Evolutionary conservation across 2,888 invertebrate genomes (phyloP).

Genomic region (Nemurella pictetii): DNA sequence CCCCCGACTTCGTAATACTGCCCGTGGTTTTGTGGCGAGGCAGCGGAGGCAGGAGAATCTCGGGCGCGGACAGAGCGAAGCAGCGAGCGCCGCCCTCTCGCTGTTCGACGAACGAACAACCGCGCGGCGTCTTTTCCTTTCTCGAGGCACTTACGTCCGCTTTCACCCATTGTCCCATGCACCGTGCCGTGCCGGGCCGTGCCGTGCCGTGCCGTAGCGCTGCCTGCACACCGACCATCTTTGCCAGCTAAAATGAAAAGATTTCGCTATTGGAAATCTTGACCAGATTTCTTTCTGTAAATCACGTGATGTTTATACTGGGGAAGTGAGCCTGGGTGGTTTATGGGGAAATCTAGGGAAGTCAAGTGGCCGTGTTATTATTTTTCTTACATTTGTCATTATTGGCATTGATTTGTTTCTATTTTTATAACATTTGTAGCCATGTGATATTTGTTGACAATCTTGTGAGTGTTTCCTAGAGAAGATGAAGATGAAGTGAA

Average conservation of each 20-base stretch:
- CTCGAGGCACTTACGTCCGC: neutral
- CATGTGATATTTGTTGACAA: too few relatives aligned
- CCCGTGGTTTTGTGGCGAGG: too few relatives aligned
- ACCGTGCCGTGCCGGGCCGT: neutral
- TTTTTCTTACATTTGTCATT: too few relatives aligned
- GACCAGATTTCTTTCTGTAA: neutral
- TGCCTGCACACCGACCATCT: too few relatives aligned
- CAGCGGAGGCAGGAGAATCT: neutral
- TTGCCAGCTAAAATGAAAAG: too few relatives aligned
- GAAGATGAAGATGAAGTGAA: too few relatives aligned
- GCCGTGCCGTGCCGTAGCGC: too few relatives aligned
- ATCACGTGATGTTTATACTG: neutral
- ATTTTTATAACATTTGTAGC: too few relatives aligned
- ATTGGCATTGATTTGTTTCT: too few relatives aligned
- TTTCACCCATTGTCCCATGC: neutral
- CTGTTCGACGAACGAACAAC: neutral
- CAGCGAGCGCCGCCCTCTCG: neutral
- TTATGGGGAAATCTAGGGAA: neutral
- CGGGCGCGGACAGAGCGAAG: neutral
- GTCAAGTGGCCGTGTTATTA: too few relatives aligned
- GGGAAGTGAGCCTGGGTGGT: neutral
- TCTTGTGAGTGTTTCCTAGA: too few relatives aligned
- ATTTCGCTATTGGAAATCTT: neutral
- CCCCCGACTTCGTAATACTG: too few relatives aligned
- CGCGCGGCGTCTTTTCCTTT: conserved; percentile 2